A percentile compares a stretch with the other conserved stretches of the same genome.
phyloP scores from a whole-genome alignment of 2,797 vertebrate species.

The Labroides dimidiatus region DNA sequence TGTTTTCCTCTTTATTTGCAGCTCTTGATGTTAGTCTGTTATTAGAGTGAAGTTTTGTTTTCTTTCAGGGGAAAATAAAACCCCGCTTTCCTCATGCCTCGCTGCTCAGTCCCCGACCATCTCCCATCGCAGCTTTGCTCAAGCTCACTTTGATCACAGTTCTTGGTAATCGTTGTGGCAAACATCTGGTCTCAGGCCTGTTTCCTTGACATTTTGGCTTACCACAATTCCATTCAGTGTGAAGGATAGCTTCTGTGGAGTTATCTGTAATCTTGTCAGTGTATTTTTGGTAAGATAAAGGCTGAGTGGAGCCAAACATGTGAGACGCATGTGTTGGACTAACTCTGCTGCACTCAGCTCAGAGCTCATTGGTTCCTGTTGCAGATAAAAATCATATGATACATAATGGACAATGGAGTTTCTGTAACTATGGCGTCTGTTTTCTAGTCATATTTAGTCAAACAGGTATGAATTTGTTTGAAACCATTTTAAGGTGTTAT shows the following conservation, averaged over 20 bases:
- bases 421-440: too few relatives aligned
- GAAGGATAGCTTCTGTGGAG: constrained; percentile 19
- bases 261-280: constrained; percentile 6
- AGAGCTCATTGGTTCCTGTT: neutral
- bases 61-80: neutral
- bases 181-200: constrained; percentile 24
- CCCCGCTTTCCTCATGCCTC: neutral
- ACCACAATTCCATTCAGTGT: constrained; percentile 13
- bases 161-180: constrained; percentile 5
- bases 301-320: constrained; percentile 3
- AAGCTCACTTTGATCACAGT: constrained; percentile 23
- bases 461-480: too few relatives aligned
- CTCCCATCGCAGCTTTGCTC: neutral
- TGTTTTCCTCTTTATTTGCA: too few relatives aligned
- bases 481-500: too few relatives aligned
- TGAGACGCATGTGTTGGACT: constrained; percentile 8
- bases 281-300: constrained; percentile 8
- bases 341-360: neutral
- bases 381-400: neutral
- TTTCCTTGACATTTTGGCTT: constrained; percentile 23
- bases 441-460: too few relatives aligned
- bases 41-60: neutral
- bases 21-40: too few relatives aligned
- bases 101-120: neutral
- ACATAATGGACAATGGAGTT: neutral